These are phyloP conservation scores for Ctenoplectra terminalis DNA, from an alignment of 1,140 invertebrate species.

Conservation along the genomic window DNA sequence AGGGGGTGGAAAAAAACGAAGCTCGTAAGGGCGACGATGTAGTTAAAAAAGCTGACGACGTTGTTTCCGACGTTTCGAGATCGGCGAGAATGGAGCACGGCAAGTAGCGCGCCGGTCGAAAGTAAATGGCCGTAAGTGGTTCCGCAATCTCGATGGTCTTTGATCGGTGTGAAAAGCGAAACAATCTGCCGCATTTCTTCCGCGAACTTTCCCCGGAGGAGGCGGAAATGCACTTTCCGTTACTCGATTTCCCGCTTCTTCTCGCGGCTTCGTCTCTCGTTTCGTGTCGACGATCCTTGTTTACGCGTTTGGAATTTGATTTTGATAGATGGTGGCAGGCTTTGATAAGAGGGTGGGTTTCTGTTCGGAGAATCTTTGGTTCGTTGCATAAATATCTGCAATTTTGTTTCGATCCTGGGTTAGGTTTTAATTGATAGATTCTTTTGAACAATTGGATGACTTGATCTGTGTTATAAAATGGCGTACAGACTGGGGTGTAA, in stretches of 20 bases:
- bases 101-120: constrained; percentile 43
- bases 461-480: too few species aligned
- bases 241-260: neutral
- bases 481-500: too few species aligned
- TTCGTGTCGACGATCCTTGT: neutral
- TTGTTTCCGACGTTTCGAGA: constrained; percentile 42
- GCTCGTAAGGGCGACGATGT: constrained; percentile 63
- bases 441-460: too few species aligned
- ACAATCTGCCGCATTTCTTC: constrained; percentile 16
- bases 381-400: too few species aligned
- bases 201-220: neutral
- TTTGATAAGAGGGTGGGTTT: too few species aligned
- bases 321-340: too few species aligned
- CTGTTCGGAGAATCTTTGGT: too few species aligned
- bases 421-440: too few species aligned
- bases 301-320: neutral
- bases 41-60: constrained; percentile 76
- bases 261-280: neutral
- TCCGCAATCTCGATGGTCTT: constrained; percentile 47
- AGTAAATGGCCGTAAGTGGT: constrained; percentile 66
- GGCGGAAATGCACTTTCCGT: constrained; percentile 13
- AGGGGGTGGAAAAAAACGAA: constrained; percentile 34
- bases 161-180: constrained; percentile 23
- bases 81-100: constrained; percentile 49
- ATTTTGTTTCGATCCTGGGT: too few species aligned